Evolutionary conservation across 2,113 vertebrate species (phyloP).

Genomic region (Corythoichthys haematopterus): DNA sequence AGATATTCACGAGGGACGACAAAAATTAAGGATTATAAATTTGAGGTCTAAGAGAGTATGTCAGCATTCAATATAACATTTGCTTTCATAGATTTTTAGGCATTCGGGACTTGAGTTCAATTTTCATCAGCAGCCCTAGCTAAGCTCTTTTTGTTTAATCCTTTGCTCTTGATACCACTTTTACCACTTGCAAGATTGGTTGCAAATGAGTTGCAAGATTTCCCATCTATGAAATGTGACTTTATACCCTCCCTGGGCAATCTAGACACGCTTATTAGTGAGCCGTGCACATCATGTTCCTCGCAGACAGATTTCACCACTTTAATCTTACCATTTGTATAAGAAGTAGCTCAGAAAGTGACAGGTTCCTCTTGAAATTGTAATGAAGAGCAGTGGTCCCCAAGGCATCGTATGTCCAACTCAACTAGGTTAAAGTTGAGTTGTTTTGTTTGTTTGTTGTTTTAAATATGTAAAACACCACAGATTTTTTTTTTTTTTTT

Average conservation of each 20-base stretch:
- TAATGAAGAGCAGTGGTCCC: conserved; percentile 35
- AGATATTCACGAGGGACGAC: not conserved
- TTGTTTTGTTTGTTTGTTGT: not conserved
- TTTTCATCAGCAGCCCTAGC: not conserved
- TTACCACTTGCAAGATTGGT: not conserved
- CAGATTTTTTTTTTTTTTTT: conserved; percentile 23
- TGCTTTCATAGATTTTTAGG: not conserved
- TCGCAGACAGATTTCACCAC: conserved; percentile 21
- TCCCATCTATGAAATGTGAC: conserved; percentile 1
- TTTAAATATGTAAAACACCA: conserved; percentile 21
- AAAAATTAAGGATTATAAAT: not conserved
- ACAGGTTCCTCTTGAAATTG: conserved; percentile 44
- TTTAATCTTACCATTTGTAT: conserved; percentile 51
- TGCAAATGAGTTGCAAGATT: conserved; percentile 4
- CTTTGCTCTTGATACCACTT: not conserved
- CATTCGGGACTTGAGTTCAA: not conserved
- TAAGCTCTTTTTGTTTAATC: conserved; percentile 1
- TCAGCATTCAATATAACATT: not conserved
- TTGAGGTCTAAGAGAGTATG: not conserved
- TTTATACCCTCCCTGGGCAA: conserved; percentile 2
- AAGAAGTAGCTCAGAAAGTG: conserved; percentile 28
- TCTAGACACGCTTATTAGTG: not conserved
- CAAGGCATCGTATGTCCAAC: conserved; percentile 31
- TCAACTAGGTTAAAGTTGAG: conserved; percentile 17
- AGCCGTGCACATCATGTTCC: conserved; percentile 18